These are phyloP conservation scores for Allacma fusca DNA, from an alignment of 2,888 invertebrate genomes.

Conservation along the genomic window DNA sequence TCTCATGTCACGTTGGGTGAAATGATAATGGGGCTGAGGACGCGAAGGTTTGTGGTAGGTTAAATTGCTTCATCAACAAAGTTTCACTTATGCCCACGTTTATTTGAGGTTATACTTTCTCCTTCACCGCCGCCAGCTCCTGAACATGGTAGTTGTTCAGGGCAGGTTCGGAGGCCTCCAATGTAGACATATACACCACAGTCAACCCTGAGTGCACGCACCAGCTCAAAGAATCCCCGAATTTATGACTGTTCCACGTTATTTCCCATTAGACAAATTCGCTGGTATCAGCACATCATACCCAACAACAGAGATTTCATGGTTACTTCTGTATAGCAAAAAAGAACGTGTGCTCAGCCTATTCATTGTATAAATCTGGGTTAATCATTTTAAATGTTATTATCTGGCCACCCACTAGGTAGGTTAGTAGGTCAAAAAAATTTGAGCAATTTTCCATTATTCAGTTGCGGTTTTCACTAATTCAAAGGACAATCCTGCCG, in stretches of 20 bases:
- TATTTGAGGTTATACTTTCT: constrained; percentile 3
- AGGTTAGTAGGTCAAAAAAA: constrained; percentile 23
- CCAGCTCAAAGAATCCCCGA: neutral
- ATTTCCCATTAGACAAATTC: constrained; percentile 18
- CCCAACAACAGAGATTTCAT: neutral
- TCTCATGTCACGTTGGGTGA: neutral
- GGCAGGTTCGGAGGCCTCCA: neutral
- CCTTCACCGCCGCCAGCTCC: constrained; percentile 1
- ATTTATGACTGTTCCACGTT: neutral
- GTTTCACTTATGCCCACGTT: neutral
- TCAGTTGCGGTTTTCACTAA: neutral
- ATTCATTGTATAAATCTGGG: constrained; percentile 8
- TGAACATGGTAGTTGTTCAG: neutral
- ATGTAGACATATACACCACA: neutral
- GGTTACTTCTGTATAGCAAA: neutral
- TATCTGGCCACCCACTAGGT: constrained; percentile 17
- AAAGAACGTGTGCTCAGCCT: neutral
- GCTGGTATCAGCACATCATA: neutral
- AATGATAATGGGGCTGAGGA: constrained; percentile 24
- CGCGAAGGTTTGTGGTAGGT: constrained; percentile 14
- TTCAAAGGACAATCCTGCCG: neutral
- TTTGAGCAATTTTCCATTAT: constrained; percentile 16
- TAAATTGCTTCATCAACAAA: neutral
- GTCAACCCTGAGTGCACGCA: neutral
- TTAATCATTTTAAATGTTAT: constrained; percentile 24